These are phyloP conservation scores for Tachyglossus aculeatus DNA, from an alignment of 2,797 vertebrate species.

Conservation along the genomic window DNA sequence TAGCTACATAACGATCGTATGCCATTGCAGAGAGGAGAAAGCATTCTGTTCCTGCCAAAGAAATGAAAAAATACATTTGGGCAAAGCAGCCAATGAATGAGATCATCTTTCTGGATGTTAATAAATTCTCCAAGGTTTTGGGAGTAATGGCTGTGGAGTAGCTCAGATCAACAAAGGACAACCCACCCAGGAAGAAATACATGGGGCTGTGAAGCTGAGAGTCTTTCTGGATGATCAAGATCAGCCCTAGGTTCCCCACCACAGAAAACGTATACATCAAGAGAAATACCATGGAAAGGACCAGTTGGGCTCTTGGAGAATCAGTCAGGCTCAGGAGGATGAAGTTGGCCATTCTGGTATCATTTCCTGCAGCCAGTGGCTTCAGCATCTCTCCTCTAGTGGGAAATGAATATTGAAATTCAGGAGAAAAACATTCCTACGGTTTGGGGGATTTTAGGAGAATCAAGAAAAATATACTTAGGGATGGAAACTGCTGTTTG, in stretches of 20 bases:
- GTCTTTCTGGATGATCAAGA: slow-evolving; percentile 35
- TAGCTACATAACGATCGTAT: slow-evolving; percentile 27
- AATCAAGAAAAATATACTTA: too few species aligned
- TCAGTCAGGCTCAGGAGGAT: too few species aligned
- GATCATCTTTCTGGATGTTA: slow-evolving; percentile 15
- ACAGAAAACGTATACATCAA: slow-evolving; percentile 26
- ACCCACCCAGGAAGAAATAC: slow-evolving; percentile 53
- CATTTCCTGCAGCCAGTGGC: too few species aligned
- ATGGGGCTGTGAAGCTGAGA: slow-evolving; percentile 54
- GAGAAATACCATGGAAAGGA: slow-evolving; percentile 18
- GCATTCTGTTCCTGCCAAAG: slow-evolving; percentile 24
- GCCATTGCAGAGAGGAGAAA: slow-evolving; percentile 36
- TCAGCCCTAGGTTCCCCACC: slow-evolving; percentile 31
- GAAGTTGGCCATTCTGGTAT: too few species aligned
- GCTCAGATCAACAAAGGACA: slow-evolving; percentile 31
- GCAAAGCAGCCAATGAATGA: slow-evolving; percentile 27
- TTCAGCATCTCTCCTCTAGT: too few species aligned
- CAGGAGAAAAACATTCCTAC: too few species aligned
- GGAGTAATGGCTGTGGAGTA: slow-evolving; percentile 39
- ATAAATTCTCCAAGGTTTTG: slow-evolving; percentile 18
- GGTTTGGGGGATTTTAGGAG: too few species aligned
- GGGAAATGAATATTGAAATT: too few species aligned
- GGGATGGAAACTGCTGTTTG: too few species aligned
- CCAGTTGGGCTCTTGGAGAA: too few species aligned
- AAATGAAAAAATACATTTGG: slow-evolving; percentile 40